phyloP scores from a whole-genome alignment of 2,888 invertebrate genomes.

The Drymonia ruficornis region DNA sequence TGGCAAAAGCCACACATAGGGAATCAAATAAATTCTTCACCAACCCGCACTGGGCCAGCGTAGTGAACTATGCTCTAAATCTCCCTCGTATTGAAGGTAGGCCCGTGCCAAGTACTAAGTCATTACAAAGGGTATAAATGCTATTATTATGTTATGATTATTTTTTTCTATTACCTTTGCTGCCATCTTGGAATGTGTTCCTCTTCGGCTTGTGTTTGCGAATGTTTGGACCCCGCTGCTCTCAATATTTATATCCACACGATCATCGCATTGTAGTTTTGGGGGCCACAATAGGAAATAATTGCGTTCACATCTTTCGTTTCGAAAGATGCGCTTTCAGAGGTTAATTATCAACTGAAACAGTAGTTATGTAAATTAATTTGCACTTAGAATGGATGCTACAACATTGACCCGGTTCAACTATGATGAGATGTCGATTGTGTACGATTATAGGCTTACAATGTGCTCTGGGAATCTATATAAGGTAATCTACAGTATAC shows the following conservation, averaged over 20 bases:
- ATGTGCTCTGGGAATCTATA: slow-evolving; percentile 1
- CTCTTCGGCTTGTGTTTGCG: slow-evolving; percentile 50
- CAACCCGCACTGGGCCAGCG: too few species aligned
- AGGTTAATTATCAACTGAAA: slow-evolving; percentile 58
- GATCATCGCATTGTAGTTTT: slow-evolving; percentile 53
- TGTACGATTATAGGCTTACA: slow-evolving; percentile 11
- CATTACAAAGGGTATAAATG: not conserved
- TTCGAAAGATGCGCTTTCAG: slow-evolving; percentile 53
- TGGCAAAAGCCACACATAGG: too few species aligned
- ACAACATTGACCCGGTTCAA: slow-evolving; percentile 47
- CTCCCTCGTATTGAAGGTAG: too few species aligned
- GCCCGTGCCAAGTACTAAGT: too few species aligned
- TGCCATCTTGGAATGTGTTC: slow-evolving; percentile 55
- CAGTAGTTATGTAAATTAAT: slow-evolving; percentile 54
- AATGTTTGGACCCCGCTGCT: slow-evolving; percentile 53
- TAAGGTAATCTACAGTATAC: not conserved
- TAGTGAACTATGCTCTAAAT: too few species aligned
- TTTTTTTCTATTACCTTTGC: slow-evolving; percentile 55
- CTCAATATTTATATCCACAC: slow-evolving; percentile 65
- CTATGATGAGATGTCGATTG: slow-evolving; percentile 28
- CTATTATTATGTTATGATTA: not conserved
- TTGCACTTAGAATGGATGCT: slow-evolving; percentile 44
- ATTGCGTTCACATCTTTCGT: slow-evolving; percentile 50
- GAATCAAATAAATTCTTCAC: too few species aligned
- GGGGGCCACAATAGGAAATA: slow-evolving; percentile 64